Base-by-base conservation (phyloP, 2,113 vertebrate species). In the Lynx canadensis region DNA sequence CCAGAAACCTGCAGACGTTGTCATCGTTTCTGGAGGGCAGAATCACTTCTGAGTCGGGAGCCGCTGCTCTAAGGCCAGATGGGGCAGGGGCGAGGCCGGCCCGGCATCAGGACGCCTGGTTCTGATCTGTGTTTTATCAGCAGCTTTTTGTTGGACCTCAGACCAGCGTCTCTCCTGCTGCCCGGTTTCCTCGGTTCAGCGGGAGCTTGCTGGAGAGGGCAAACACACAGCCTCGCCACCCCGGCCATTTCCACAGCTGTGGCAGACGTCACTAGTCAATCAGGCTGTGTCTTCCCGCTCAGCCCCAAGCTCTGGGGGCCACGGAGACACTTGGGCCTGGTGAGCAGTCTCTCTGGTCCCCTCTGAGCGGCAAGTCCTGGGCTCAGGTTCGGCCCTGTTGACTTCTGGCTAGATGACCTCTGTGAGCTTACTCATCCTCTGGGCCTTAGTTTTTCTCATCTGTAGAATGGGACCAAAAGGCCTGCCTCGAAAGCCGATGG, bases 201-300 rank as follows among this genome's bases (percentile, higher is more conserved):
- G 21, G 84, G 81, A 25, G 66, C 14, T 66, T 4, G 15, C 50
- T 48, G 60, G 52, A 55, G 82, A 25, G 9, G n/a, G 25, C 50
- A 31, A 18, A 38, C 4, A 1, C 63, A 31, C 27, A 52, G 2
- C 41, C 69, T 29, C 1, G 0, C 21, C 38, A 2, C 8, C 10
- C 7, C 5, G 25, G 3, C 74, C 19, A 29, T 45, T 68, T 29
- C 63, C 33, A 13, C 16, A 21, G 57, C 57, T 2, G 4, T 23
- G 45, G 41, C 52, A 91, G 97, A 41, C 63, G 52, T 94, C 50
- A 10, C 73, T 31, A 27, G 65, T 87, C n/a, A 10, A 38, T 76
- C 60, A 19, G 15, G 31, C 3, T 13, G 3, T 38, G 18, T 33
- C 52, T 45, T 45, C 45, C 45, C 8, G 1, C 45, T 45, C 45